phyloP scores from a whole-genome alignment of 2,113 vertebrate genomes.

The Elanus axillaris region DNA sequence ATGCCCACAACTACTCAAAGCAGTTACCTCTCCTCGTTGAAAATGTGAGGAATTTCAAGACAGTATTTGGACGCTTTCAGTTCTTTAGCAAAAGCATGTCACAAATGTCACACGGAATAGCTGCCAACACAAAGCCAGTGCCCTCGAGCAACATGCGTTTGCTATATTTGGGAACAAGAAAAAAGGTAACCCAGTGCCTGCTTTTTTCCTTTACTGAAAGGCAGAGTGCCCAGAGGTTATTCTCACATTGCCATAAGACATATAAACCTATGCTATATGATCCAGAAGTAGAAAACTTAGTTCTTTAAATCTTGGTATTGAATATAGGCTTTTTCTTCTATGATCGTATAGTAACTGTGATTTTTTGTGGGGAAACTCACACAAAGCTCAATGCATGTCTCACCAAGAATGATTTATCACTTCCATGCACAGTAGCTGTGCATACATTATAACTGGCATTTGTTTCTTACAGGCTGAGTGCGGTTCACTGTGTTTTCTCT shows the following conservation, averaged over 20 bases:
- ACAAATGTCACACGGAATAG: background rate
- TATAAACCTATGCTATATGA: background rate
- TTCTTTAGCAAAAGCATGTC: background rate
- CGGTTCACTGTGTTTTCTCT: background rate
- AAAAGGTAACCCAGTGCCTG: background rate
- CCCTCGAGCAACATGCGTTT: background rate
- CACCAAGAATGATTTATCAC: background rate
- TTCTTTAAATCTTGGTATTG: background rate
- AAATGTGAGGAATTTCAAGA: background rate
- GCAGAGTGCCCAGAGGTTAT: background rate
- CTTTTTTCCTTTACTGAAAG: background rate
- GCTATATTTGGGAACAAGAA: background rate
- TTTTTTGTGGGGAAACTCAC: background rate
- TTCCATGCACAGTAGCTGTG: background rate
- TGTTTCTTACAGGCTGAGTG: background rate
- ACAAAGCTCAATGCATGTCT: background rate
- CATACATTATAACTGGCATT: background rate
- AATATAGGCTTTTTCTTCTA: background rate
- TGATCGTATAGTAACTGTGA: background rate
- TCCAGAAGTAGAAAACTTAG: background rate
- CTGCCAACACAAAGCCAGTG: background rate
- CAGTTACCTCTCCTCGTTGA: background rate
- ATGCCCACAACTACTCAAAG: background rate
- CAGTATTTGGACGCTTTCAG: background rate
- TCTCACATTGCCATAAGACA: background rate